Evolutionary conservation across 2,113 vertebrate genomes (phyloP), one percentile per base, ranked within the genome.

Genomic region (Bucco capensis): DNA sequence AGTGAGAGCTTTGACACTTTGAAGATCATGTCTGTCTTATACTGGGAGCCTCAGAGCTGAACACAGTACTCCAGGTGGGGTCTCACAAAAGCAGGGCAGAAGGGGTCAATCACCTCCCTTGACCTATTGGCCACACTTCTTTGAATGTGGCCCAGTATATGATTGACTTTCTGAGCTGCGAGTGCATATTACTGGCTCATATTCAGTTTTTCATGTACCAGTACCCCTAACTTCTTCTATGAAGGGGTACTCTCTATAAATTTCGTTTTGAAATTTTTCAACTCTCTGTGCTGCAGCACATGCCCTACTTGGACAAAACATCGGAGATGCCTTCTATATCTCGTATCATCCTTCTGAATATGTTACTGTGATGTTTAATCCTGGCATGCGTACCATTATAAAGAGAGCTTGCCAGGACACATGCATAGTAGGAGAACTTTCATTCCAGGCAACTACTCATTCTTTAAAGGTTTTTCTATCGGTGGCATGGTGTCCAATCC

Each of bases 401-500:
- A 3, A 42, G 22, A 56, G 30, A 77, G 2, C 22, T 81, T 77
- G 14, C 42, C n/a, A 67, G 42, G 28, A 47, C 10, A 77, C 19
- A 57, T 8, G 21, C 25, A 33, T 8, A 71, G 8, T 23, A 35
- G 21, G 10, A 69, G 19, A 77, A 74, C 14, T 49, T 84, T 81
- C 24, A 28, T 73, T 73, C 10, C 6, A 44, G n/a, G 10, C 19
- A 61, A 61, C 12, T 44, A 42, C 7, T 37, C 8, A 19, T 37
- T 57, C 37, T 65, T 81, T 31, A 31, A 78, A 77, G 66, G 6
- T 14, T 89, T 35, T 61, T 82, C 28, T 23, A 44, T n/a, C 4
- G 9, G 7, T 18, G 13, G 1, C 35, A 6, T 15, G 14, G 8
- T 79, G 2, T 56, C 17, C 10, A n/a, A 6, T 25, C 5, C 3